Percentiles rank a stretch among this genome's conserved stretches.
These are phyloP conservation scores for Bungarus multicinctus DNA, from an alignment of 2,113 vertebrate species.

Conservation along the genomic window DNA sequence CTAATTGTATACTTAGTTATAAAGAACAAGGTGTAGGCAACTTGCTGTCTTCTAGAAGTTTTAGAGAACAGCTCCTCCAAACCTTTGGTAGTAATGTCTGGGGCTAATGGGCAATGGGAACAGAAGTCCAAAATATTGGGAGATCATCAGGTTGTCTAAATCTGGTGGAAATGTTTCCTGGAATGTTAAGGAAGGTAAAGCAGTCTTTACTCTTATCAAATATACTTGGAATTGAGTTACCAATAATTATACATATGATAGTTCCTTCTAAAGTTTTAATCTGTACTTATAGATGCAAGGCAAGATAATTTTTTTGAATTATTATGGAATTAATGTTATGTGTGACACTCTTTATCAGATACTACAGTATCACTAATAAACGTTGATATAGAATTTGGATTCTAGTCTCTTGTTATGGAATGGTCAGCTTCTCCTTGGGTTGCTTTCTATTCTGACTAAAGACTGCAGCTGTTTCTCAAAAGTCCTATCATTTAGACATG, in stretches of 20 bases:
- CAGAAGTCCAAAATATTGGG: not conserved
- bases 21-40: not conserved
- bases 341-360: not conserved
- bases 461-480: not conserved
- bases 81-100: not conserved
- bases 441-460: not conserved
- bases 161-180: not conserved
- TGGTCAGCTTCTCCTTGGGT: not conserved
- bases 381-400: not conserved
- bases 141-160: not conserved
- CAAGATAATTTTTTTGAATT: not conserved
- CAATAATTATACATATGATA: not conserved
- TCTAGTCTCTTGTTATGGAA: not conserved
- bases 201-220: not conserved
- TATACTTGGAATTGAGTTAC: not conserved
- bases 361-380: not conserved
- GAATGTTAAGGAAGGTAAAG: not conserved
- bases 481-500: not conserved
- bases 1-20: not conserved
- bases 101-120: not conserved
- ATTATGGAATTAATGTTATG: not conserved
- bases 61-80: not conserved
- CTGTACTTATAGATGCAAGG: not conserved
- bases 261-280: not conserved
- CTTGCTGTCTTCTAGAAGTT: not conserved